Evolutionary conservation across 2,113 vertebrate genomes (phyloP), one percentile per base, ranked within the genome.

Genomic region (Antennarius striatus): DNA sequence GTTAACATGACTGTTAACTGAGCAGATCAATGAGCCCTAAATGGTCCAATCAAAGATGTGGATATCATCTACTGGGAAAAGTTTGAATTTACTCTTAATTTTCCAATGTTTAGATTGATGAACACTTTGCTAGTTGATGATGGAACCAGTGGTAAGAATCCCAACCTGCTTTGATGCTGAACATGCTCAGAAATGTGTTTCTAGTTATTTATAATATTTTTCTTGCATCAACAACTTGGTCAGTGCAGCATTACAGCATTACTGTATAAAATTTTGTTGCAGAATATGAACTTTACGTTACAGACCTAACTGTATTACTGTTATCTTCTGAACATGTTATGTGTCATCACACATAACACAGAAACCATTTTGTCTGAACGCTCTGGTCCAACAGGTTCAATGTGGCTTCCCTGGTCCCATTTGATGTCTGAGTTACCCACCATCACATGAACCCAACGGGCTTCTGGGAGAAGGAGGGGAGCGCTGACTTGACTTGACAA

Each of bases 1-100:
- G 76, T 85, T 90, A 86, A 81, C 78, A 56, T 66, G 63, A n/a
- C n/a, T n/a, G n/a, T n/a, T n/a, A n/a, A n/a, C n/a, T n/a, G n/a
- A n/a, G n/a, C n/a, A 84, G 66, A 88, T 79, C 85, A 78, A 83
- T 84, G 82, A 75, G 58, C 22, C 16, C 50, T 73, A 75, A 85
- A 88, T 65, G 55, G 87, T 80, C 73, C 58, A 81, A 32, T 76
- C 48, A 83, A 73, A 83, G 53, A 81, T 14, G 17, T 17, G 61
- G 71, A 79, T 47, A 68, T 86, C 79, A 13, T 10, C 49, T 22
- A 16, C 49, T 8, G 49, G 49, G 3, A 51, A 51, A 51, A 9
- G 49, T 51, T 17, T 22, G 16, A 16, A 51, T 17, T 22, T 43
- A 43, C 42, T 22, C 22, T 22, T 1, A 22, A 22, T 22, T 43